These are phyloP conservation scores for Phymanthus crucifer DNA, from an alignment of 92 coral and sea anemone species.

Conservation along the genomic window DNA sequence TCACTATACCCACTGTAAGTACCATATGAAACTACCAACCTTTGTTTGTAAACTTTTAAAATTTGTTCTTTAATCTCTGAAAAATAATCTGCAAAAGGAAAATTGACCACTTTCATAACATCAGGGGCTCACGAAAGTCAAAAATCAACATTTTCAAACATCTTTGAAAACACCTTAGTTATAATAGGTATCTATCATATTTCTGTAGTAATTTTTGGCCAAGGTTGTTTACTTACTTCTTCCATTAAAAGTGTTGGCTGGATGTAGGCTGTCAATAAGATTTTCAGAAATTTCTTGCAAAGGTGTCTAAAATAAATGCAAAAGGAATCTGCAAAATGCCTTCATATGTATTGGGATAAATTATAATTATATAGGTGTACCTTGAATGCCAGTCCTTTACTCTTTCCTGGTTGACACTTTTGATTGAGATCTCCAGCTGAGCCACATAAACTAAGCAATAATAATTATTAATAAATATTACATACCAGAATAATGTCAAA, in stretches of 20 bases:
- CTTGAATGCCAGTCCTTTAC: conserved; percentile 23
- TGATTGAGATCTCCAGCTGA: conserved; percentile 40
- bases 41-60: conserved; percentile 68
- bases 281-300: conserved; percentile 65
- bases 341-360: not conserved
- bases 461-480: too few species aligned
- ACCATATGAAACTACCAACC: conserved; percentile 26
- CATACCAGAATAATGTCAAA: not conserved
- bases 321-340: not conserved
- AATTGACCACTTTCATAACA: not conserved
- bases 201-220: too few species aligned
- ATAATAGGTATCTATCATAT: too few species aligned
- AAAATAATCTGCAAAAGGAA: conserved; percentile 49
- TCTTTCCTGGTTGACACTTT: conserved; percentile 6
- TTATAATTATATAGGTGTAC: not conserved
- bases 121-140: too few species aligned
- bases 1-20: not conserved
- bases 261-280: conserved; percentile 52
- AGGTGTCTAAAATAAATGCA: conserved; percentile 51
- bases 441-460: conserved; percentile 38
- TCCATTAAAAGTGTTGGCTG: conserved; percentile 69
- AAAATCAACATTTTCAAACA: not conserved
- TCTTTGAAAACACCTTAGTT: not conserved
- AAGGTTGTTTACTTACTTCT: conserved; percentile 45
- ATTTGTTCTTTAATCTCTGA: conserved; percentile 66